Evolutionary conservation across 2,113 vertebrate species (phyloP), one percentile per base, ranked within the genome.

Genomic region (Oreocharis arfaki): DNA sequence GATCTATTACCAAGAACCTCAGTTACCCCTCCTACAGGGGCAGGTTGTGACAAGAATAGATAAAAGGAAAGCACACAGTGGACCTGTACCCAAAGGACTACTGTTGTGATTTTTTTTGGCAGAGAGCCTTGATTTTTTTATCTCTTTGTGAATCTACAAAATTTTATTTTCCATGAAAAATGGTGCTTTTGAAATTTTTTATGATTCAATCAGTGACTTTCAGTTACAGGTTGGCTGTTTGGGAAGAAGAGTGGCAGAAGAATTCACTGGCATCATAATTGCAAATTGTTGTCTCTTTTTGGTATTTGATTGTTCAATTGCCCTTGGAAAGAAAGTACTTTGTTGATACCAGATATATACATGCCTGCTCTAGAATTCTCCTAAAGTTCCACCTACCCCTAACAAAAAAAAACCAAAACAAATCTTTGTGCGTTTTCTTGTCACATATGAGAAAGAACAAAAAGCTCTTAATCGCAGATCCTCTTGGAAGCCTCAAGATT

Each of bases 351-450:
- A 84, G 9, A 47, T 22, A 24, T 26, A 11, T 69, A 35, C 5
- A 15, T 63, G 12, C 9, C 26, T 88, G 10, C 7, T 77, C 11
- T 46, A 81, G 39, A 84, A 89, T 61, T 47, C 13, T 82, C 16
- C 55, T 61, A 20, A 78, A 90, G 15, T 55, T 12, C 5, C 20
- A 33, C 6, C 8, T 56, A 64, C 15, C 7, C 3, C 55, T 20
- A 77, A 47, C 6, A 70, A 46, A 30, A 35, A 50, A 35, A 46
- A 14, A 0, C 0, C 11, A n/a, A n/a, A n/a, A 17, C 14, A 52
- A 44, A 46, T 37, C 18, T 55, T 46, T 61, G 18, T 49, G 47
- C 4, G 13, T 55, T 46, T 83, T 28, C 37, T 60, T 83, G 16
- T 67, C 7, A 17, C 10, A 16, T 57, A 57, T 80, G 16, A 65